Percentiles rank a stretch among this genome's conserved stretches.
Conservation (phyloP, 2,888 invertebrate genomes). For the Caradrina kadenii region DNA sequence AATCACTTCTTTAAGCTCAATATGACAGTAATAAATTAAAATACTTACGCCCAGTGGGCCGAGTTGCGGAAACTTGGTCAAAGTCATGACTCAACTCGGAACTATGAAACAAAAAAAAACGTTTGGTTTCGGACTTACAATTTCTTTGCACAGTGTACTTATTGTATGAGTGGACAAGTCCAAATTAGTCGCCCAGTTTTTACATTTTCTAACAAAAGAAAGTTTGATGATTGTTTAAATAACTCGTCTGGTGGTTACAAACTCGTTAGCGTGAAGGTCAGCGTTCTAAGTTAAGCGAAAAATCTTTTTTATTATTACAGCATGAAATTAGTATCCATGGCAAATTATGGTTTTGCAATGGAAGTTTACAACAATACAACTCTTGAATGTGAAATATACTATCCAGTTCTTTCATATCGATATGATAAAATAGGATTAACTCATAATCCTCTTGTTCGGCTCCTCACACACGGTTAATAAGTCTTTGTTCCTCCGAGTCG, state of each 20-base stretch:
- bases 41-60: constrained; percentile 48
- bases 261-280: too few species aligned
- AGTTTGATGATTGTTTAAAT: too few species aligned
- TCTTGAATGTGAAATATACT: not conserved
- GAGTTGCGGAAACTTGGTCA: constrained; percentile 40
- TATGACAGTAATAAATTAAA: constrained; percentile 68
- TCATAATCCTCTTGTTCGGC: constrained; percentile 22
- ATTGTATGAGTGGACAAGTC: not conserved
- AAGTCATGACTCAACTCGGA: constrained; percentile 46
- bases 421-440: constrained; percentile 16
- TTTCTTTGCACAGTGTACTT: not conserved
- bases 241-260: too few species aligned
- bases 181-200: not conserved
- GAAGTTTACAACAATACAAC: not conserved
- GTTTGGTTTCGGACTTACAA: constrained; percentile 1
- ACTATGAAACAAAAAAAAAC: constrained; percentile 26
- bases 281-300: too few species aligned
- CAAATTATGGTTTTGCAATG: not conserved
- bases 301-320: too few species aligned
- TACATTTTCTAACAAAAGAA: too few species aligned
- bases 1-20: constrained; percentile 64
- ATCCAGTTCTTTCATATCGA: not conserved
- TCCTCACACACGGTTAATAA: constrained; percentile 21
- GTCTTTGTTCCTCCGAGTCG: constrained; percentile 6
- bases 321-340: too few species aligned